These are phyloP conservation scores for Exephanes ischioxanthus DNA, from an alignment of 2,888 invertebrate species.

Conservation along the genomic window DNA sequence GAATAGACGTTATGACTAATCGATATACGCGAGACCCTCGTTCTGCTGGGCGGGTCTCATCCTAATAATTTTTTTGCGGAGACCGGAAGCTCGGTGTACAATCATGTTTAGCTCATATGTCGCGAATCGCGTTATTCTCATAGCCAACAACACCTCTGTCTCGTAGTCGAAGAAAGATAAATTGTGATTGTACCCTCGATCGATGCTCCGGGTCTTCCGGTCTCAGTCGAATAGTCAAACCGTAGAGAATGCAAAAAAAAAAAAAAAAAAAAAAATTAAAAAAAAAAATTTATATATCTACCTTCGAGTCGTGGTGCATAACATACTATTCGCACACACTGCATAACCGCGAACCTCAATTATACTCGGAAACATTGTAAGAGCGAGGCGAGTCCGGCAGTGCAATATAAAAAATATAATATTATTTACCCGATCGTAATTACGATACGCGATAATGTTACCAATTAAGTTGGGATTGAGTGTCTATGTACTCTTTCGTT, in stretches of 20 bases:
- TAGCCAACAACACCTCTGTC: constrained; percentile 15
- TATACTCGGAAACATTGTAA: constrained; percentile 53
- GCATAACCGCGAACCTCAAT: constrained; percentile 44
- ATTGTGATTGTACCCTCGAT: constrained; percentile 2
- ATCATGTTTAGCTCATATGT: neutral
- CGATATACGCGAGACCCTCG: constrained; percentile 26
- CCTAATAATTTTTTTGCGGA: constrained; percentile 32
- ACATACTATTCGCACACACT: constrained; percentile 56
- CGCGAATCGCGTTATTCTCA: neutral
- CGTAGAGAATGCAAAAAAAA: constrained; percentile 55
- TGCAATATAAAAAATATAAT: constrained; percentile 63
- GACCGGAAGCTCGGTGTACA: constrained; percentile 35
- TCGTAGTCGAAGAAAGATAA: constrained; percentile 4
- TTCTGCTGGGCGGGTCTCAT: neutral
- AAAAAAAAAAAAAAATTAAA: constrained; percentile 31
- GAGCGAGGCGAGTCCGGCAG: constrained; percentile 56
- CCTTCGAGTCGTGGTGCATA: constrained; percentile 56
- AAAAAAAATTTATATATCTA: constrained; percentile 64
- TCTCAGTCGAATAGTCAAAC: constrained; percentile 57
- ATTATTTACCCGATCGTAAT: constrained; percentile 45
- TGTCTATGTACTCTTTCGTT: constrained; percentile 74
- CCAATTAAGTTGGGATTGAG: constrained; percentile 71
- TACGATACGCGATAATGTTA: constrained; percentile 65
- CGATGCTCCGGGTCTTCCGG: constrained; percentile 54
- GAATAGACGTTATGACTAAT: constrained; percentile 22